Conservation (phyloP, 2,797 vertebrate species). For the Gephyroberyx darwinii region DNA sequence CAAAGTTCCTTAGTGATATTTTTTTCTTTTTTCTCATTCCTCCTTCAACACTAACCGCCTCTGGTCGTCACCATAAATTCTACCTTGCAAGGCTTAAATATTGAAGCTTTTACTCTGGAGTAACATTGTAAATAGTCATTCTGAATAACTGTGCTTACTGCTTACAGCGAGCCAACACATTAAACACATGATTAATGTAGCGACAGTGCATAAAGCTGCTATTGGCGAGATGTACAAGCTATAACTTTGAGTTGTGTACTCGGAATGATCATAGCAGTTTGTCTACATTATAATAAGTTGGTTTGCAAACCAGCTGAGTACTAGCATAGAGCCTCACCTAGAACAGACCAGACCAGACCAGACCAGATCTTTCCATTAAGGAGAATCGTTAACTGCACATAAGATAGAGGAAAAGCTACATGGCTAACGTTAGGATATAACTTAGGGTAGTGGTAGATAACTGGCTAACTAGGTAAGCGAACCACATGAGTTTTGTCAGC, state of each 20-base stretch:
- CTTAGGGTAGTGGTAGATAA: background rate
- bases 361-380: conserved; percentile 48
- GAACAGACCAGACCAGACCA: background rate
- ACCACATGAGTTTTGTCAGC: background rate
- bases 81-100: background rate
- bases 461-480: background rate
- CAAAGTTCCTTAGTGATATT: background rate
- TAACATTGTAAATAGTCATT: too few species aligned
- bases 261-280: background rate
- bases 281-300: background rate
- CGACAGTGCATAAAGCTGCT: background rate
- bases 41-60: background rate
- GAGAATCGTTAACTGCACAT: conserved; percentile 14
- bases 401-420: conserved; percentile 10
- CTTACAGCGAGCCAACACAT: background rate
- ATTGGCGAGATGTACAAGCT: background rate
- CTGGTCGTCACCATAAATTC: background rate
- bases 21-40: background rate
- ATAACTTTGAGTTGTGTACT: background rate
- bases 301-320: background rate
- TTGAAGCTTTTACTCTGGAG: too few species aligned
- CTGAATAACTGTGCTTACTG: background rate
- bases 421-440: background rate
- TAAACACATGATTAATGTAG: background rate
- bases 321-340: background rate